These are phyloP conservation scores for Balearica regulorum DNA, from an alignment of 2,797 vertebrate genomes.

Conservation along the genomic window DNA sequence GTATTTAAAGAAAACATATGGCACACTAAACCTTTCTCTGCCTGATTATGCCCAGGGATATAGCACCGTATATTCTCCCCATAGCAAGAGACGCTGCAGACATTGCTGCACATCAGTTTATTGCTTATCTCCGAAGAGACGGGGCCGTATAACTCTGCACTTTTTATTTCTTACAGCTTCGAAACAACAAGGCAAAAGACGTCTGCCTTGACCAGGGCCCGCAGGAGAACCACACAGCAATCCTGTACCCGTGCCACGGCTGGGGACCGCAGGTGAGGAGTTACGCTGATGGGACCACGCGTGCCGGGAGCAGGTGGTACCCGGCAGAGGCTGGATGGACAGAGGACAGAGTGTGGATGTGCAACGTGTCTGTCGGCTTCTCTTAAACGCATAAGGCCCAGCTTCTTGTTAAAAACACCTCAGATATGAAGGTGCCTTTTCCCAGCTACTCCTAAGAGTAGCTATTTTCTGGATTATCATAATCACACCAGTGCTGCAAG, in stretches of 20 bases:
- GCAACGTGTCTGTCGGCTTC: background rate
- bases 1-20: background rate
- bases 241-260: constrained; percentile 92
- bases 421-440: accelerated
- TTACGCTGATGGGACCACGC: background rate
- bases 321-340: background rate
- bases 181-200: constrained; percentile 90
- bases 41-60: background rate
- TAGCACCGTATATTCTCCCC: background rate
- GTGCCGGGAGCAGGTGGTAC: background rate
- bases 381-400: background rate
- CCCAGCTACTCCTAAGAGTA: background rate
- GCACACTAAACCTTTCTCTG: background rate
- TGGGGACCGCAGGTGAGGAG: constrained; percentile 91
- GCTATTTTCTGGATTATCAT: background rate
- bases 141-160: background rate
- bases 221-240: constrained; percentile 94
- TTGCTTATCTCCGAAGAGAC: background rate
- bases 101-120: background rate
- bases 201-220: constrained; percentile 94
- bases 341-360: background rate
- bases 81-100: background rate
- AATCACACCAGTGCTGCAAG: background rate
- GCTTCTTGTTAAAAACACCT: background rate
- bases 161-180: constrained; percentile 77